Evolutionary conservation across 2,888 invertebrate genomes (phyloP), one percentile per base, ranked within the genome.

Genomic region (Piscicola geometra): DNA sequence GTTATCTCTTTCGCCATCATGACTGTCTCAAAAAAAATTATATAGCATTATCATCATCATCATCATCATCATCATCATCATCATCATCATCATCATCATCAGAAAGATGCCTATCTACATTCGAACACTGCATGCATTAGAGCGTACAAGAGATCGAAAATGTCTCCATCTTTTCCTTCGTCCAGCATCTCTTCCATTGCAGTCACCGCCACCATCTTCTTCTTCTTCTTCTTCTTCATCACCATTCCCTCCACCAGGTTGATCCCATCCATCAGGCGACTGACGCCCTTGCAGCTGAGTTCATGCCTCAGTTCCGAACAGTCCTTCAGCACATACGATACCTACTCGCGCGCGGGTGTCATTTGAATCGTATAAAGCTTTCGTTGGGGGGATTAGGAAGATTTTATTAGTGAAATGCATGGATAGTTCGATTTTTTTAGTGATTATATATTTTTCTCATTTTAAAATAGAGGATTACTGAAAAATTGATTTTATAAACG

Each of bases 61-160:
- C 52, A 50, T 52, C 52, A 52, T 56, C 72, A 72, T 56, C 72
- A 72, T 56, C 72, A 72, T 72, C 72, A 21, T 32, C 56, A 72
- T 72, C 72, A 71, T 71, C 56, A 71, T 71, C 56, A 71, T 71
- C 71, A 71, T 71, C 71, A 71, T 71, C 71, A 56, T 71, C 71
- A 56, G n/a, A n/a, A n/a, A n/a, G n/a, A n/a, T n/a, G n/a, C n/a
- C n/a, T n/a, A n/a, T n/a, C n/a, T n/a, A n/a, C n/a, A n/a, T n/a
- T n/a, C n/a, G n/a, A n/a, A n/a, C n/a, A n/a, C n/a, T n/a, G n/a
- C n/a, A n/a, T n/a, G n/a, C n/a, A n/a, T n/a, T n/a, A n/a, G n/a
- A n/a, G 50, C 50, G 12, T 47, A 47, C 50, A 47, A 47, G n/a
- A 56, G 60, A 25, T 56, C n/a, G 60, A 56, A 56, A 25, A 25